Conservation (phyloP, 2,888 invertebrate species). For the Pterostichus madidus region DNA sequence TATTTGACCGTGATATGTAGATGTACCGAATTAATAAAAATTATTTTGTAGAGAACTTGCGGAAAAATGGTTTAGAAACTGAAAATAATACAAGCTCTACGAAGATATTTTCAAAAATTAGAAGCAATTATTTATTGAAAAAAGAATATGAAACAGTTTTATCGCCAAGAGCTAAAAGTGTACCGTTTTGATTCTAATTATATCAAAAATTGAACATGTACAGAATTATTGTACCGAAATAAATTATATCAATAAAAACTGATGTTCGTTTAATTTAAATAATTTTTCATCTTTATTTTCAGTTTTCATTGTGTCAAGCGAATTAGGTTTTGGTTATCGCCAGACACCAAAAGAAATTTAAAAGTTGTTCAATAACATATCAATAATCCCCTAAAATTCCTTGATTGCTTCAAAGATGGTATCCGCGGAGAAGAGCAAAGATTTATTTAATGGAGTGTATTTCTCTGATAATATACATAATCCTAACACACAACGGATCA, state of each 20-base stretch:
- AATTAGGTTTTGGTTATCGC: too few species aligned
- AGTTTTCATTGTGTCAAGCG: too few species aligned
- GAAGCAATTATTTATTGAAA: conserved; percentile 19
- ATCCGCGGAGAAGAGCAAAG: too few species aligned
- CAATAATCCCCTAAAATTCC: too few species aligned
- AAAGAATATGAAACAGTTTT: conserved; percentile 5
- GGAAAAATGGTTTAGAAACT: not conserved
- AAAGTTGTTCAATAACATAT: too few species aligned
- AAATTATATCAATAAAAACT: too few species aligned
- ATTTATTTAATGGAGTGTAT: too few species aligned
- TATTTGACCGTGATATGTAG: not conserved
- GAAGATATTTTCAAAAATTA: conserved; percentile 31
- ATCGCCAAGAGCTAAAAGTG: conserved; percentile 42
- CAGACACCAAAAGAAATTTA: too few species aligned
- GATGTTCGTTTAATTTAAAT: not conserved
- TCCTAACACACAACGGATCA: too few species aligned
- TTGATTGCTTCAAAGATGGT: too few species aligned
- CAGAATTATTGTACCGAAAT: too few species aligned
- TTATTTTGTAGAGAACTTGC: conserved; percentile 13
- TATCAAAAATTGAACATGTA: not conserved
- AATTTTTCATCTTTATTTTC: not conserved
- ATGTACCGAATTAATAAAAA: conserved; percentile 3
- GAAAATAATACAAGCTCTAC: not conserved
- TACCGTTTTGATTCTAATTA: conserved; percentile 6
- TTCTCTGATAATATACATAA: too few species aligned